Base-by-base conservation (phyloP, 2,888 invertebrate genomes). In the Campoplex capitator region DNA sequence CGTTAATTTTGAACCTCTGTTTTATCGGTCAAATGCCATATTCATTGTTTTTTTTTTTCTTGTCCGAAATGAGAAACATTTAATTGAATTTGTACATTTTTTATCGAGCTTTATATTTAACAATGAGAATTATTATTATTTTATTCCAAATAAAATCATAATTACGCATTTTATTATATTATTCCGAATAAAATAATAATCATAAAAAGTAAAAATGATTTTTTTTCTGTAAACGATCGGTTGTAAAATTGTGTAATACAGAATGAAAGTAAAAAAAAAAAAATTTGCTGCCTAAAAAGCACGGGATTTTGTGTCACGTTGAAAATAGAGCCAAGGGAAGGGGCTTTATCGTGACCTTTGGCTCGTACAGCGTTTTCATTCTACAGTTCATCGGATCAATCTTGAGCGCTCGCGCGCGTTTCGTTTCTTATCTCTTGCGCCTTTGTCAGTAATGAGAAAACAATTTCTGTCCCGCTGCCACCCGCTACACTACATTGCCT, bases 361-460 rank as follows among this genome's bases (percentile, higher is more conserved):
- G 16, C 54, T 42, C 62, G 18, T 58, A 67, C 42, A 35, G 23
- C 23, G 7, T 82, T 68, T 75, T 75, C 65, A 56, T 56, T 74
- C 51, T 38, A 45, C 54, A 35, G 79, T 80, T 83, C 79, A 74
- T 67, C 38, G 62, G 83, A 83, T 65, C 71, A 80, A 70, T 58
- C 38, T 38, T 18, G 32, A 38, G 48, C 28, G 28, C 6, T 32
- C 62, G 62, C 16, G 62, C 56, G 23, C 62, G 62, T 62, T 32
- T 28, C 7, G 38, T 68, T 62, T 48, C 58, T 73, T 73, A 71
- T 82, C 75, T 51, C 13, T 79, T 70, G 48, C 65, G 74, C 62
- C 79, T 80, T 83, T 86, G 79, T 76, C 45, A 68, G 45, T 73
- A 28, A 83, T 68, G 79, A 74, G 81, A 82, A 71, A 83, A 51